Conservation (phyloP, 2,888 invertebrate species). For the Neoaliturus tenellus region DNA sequence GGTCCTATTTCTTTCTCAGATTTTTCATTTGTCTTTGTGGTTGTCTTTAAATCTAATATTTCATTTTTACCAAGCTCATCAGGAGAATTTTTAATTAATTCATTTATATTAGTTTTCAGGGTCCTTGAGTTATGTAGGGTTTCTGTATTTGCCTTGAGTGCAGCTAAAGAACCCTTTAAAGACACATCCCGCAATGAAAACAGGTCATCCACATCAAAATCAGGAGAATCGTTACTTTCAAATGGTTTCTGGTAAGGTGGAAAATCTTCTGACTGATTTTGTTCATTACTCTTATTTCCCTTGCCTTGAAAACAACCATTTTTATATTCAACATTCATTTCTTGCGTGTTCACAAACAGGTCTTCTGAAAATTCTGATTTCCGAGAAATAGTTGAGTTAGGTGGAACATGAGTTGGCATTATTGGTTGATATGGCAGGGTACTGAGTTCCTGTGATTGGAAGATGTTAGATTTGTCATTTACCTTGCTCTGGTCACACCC, state of each 20-base stretch:
- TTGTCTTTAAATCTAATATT: no score
- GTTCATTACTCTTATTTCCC: neutral
- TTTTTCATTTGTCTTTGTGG: no score
- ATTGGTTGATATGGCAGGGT: neutral
- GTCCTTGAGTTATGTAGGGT: neutral
- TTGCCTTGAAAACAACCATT: neutral
- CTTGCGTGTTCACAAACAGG: constrained; percentile 37
- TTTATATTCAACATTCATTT: neutral
- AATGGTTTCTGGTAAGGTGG: neutral
- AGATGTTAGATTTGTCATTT: neutral
- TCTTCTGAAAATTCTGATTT: neutral
- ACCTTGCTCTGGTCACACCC: neutral
- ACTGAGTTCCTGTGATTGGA: neutral
- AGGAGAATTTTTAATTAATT: no score
- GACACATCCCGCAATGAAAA: constrained; percentile 18
- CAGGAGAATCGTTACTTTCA: neutral
- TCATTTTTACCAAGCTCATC: no score
- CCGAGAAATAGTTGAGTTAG: neutral
- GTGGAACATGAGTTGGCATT: neutral
- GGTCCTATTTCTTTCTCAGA: no score
- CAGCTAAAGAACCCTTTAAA: neutral
- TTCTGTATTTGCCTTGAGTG: neutral
- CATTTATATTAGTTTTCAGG: no score
- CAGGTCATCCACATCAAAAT: constrained; percentile 33
- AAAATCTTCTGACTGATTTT: neutral